Percentiles rank a stretch among this genome's conserved stretches.
phyloP scores from a whole-genome alignment of 2,888 invertebrate genomes.

The Plebejus argus region DNA sequence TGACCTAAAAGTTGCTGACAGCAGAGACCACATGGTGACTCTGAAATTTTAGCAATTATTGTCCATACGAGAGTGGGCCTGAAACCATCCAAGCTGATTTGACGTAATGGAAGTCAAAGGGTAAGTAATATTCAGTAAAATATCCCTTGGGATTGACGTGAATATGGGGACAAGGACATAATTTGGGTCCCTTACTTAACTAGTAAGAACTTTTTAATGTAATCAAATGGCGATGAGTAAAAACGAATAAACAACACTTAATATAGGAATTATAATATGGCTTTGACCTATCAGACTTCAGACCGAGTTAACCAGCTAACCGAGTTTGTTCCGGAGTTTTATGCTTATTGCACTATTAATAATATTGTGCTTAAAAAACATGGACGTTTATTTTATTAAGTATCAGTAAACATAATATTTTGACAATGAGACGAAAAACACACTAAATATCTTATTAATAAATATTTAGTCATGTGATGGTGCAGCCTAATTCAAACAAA shows the following conservation, averaged over 20 bases:
- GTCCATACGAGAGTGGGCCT: background rate
- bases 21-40: background rate
- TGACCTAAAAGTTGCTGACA: background rate
- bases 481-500: no score
- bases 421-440: no score
- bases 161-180: background rate
- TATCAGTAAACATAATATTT: no score
- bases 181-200: background rate
- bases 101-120: background rate
- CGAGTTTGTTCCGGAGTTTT: background rate
- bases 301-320: no score
- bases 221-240: background rate
- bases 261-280: background rate
- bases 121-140: background rate
- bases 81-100: background rate
- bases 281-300: background rate
- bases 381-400: no score
- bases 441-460: no score
- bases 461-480: no score
- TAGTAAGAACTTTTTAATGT: background rate
- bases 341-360: no score
- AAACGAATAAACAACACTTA: background rate
- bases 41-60: background rate
- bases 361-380: no score
- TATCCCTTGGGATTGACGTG: background rate